Base-by-base conservation (phyloP, 2,888 invertebrate genomes). In the Lasioglossum pauxillum region DNA sequence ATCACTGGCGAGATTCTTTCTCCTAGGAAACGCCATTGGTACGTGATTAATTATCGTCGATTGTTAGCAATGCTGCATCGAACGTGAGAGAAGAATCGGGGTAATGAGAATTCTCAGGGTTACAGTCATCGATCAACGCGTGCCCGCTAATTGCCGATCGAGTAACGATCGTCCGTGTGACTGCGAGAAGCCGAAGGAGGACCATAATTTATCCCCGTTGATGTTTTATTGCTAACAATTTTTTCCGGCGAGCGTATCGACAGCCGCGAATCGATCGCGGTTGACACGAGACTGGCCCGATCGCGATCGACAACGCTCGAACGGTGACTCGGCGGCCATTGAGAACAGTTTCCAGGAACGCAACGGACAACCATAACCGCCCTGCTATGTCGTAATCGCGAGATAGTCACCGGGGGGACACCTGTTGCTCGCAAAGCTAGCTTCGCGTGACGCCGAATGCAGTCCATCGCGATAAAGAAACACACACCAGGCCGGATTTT, bases 71-170 rank as follows among this genome's bases (percentile, higher is more conserved):
- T 86, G 79, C 86, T 76, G 77, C 69, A 53, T 80, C 83, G 83
- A 85, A 88, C 86, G 89, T 82, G 90, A 87, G 90, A 87, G 90
- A 90, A 89, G 85, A 90, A 88, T 85, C 79, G 86, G 82, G 85
- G 84, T 89, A 90, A 89, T 88, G 86, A 88, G 91, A 87, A 89
- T 90, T 90, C 89, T 85, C 91, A 75, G 80, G 81, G 82, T 83
- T 85, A 75, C 80, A 75, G 80, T 84, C 88, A 89, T 91, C 89
- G 88, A 90, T 91, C 91, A 89, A 83, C 84, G 73, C 57, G 79
- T 75, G 77, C 84, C 78, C 76, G 88, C 88, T 90, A 90, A 90
- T 90, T 90, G 85, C 86, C 78, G 90, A 89, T 91, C 90, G 85
- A 86, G 83, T 80, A 90, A 89, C 89, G 85, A 88, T 81, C 69